Evolutionary conservation across 1,140 invertebrate species (phyloP), one percentile per base, ranked within the genome.

Genomic region (Euschistus heros): DNA sequence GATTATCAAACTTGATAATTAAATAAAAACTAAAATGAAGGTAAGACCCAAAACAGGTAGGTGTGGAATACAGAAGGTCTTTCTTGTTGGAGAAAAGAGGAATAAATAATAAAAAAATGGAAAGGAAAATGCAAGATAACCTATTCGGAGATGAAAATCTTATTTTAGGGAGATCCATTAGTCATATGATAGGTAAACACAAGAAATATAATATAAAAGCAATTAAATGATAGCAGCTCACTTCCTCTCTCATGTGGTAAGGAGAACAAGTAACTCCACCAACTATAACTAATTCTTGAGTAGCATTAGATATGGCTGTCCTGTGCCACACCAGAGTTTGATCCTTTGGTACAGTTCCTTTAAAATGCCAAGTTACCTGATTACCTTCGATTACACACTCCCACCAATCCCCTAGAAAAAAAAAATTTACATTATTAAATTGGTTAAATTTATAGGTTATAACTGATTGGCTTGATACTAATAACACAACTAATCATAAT

Each of bases 281-380:
- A 26, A 69, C 37, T 14, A 71, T 69, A 4, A 72, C 26, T 20
- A 72, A 62, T 37, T 72, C 68, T 20, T 62, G 44, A 17, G 68
- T 66, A 14, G 22, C 33, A 13, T 18, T 20, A 7, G 63, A 67
- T 46, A 66, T 66, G 4, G 62, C 66, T 14, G 70, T 64, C 46
- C 69, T 64, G 57, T 72, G 71, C 70, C 70, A 72, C 0, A 71
- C 47, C 0, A 70, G 66, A 8, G 69, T 68, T n/a, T 64, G 55
- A 22, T n/a, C 44, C n/a, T 37, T 44, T 18, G 24, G 26, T 27
- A 57, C 24, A 27, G 30, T 64, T 65, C 50, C 26, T 42, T 55
- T 57, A 2, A 24, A 14, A 6, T 22, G 18, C 54, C 54, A 57
- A 8, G 15, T 57, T 13, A 57, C 54, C 15, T 57, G 18, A 10